Evolutionary conservation across 2,797 vertebrate genomes (phyloP).

Genomic region (Propithecus deckenii): DNA sequence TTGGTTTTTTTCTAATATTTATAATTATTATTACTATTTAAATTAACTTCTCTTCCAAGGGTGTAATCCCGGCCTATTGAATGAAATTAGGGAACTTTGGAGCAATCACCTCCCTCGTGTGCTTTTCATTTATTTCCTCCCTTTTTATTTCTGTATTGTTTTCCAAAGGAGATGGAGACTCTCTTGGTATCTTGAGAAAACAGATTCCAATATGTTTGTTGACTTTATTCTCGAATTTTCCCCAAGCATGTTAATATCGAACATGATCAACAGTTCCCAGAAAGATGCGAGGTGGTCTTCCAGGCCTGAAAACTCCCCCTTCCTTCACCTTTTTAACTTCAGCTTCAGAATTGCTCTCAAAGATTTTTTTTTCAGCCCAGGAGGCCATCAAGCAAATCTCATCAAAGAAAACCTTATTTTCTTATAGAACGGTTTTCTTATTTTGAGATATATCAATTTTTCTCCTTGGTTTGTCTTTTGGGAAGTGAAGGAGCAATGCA

Average conservation of each 20-base stretch:
- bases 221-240: neutral
- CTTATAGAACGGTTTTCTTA: neutral
- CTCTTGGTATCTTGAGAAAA: neutral
- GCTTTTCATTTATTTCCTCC: neutral
- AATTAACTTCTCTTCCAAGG: too few relatives aligned
- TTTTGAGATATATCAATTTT: neutral
- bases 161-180: neutral
- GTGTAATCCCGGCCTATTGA: neutral
- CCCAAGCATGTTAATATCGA: neutral
- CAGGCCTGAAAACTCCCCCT: neutral
- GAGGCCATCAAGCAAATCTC: neutral
- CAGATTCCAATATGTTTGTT: fast-evolving
- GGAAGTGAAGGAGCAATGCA: neutral
- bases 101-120: neutral
- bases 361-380: neutral
- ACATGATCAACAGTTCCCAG: neutral
- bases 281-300: neutral
- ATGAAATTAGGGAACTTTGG: neutral
- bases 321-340: neutral
- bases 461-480: neutral
- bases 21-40: neutral
- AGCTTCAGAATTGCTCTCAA: neutral
- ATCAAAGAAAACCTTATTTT: neutral
- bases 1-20: neutral
- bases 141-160: neutral